Percentiles rank a stretch among this genome's conserved stretches.
These are phyloP conservation scores for Bombyx mori DNA, from an alignment of 1,140 invertebrate genomes.

Conservation along the genomic window ASM3026992v2 NC_085116.1:5313501-5314000, in stretches of 20 bases:
- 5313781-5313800: conserved; percentile 39
- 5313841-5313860: conserved; percentile 58
- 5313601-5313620: conserved; percentile 20
- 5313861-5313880: conserved; percentile 50
- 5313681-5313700: conserved; percentile 50
- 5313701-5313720: conserved; percentile 45
- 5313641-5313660: conserved; percentile 59
- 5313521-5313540: conserved; percentile 67
- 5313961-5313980: conserved; percentile 7
- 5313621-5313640: conserved; percentile 31
- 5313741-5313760: conserved; percentile 62
- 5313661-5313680: conserved; percentile 52
- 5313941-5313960: conserved; percentile 35
- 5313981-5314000: conserved; percentile 5
- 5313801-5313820: conserved; percentile 38
- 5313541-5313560: conserved; percentile 69
- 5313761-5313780: conserved; percentile 53
- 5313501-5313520: conserved; percentile 72
- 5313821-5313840: conserved; percentile 57
- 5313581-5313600: conserved; percentile 48
- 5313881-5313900: conserved; percentile 40
- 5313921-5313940: conserved; percentile 66
- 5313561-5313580: conserved; percentile 56
- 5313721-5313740: conserved; percentile 55
- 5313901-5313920: conserved; percentile 46